Base-by-base conservation (phyloP, 92 coral and sea anemone genomes). In the Epizoanthus fatuus region DNA sequence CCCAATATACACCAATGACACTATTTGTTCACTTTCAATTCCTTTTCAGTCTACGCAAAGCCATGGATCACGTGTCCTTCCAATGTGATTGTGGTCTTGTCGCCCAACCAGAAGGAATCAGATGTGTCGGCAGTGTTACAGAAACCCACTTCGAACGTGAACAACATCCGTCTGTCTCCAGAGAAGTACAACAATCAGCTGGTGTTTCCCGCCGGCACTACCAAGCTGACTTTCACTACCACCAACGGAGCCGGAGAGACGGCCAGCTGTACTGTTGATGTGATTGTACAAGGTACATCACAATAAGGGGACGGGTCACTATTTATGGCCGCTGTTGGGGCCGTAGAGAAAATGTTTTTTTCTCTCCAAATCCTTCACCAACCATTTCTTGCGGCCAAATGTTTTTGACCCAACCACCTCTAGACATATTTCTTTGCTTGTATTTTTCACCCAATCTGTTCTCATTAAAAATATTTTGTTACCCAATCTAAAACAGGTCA, bases 1-100 rank as follows among this genome's bases (percentile, higher is more conserved):
- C 35, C 35, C 35, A 29, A 1, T 29, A 29, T 29, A 29, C 35
- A 29, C 35, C 35, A 29, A 29, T 29, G 35, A 29, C 35, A 29
- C 35, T 29, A n/a, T n/a, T 14, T 0, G 53, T 49, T 49, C 53
- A 49, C 9, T 49, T 8, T 49, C 53, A 49, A 49, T 51, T 47
- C 39, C 29, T 19, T 58, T 76, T 22, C 81, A 76, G 81, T 57
- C 10, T 59, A 76, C 54, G 38, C 12, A 9, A 76, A 76, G n/a
- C 81, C 81, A n/a, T 76, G 81, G 81, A 76, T 76, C 68, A 76
- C 81, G 8, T 76, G 81, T 22, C 81, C 81, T 12, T 56, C 81
- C 67, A 76, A 39, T 22, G 69, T 76, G 35, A 76, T 76, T 42
- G 13, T 40, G 12, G 69, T 59, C 14, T 9, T 76, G 69, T 76